Conservation (phyloP, 1,140 invertebrate species). For the Chlorops oryzae region DNA sequence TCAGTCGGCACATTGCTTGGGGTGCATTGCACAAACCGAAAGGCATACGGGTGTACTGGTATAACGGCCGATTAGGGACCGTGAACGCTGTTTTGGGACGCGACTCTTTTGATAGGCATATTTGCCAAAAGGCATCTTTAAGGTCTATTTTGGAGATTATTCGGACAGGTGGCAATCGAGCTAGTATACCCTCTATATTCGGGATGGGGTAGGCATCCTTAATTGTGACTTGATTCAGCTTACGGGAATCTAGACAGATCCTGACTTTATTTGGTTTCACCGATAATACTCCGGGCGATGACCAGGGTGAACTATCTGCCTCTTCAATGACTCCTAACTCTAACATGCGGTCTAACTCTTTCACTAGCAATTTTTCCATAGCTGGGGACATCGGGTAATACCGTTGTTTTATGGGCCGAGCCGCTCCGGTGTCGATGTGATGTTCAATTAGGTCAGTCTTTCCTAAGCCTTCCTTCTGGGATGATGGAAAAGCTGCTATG, state of each 20-base stretch:
- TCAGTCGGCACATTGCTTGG: background rate
- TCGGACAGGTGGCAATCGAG: constrained; percentile 10
- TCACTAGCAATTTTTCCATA: constrained; percentile 15
- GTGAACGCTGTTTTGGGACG: too few relatives aligned
- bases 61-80: constrained; percentile 7
- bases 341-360: constrained; percentile 16
- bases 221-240: constrained; percentile 8
- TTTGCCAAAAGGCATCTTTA: constrained; percentile 13
- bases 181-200: constrained; percentile 10
- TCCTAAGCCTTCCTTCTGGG: background rate
- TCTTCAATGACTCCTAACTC: constrained; percentile 16
- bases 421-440: background rate
- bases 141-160: constrained; percentile 7
- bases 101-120: too few relatives aligned
- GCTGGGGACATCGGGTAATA: constrained; percentile 15
- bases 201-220: constrained; percentile 13
- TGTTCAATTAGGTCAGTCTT: background rate
- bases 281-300: constrained; percentile 9
- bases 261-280: constrained; percentile 9
- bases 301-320: constrained; percentile 16
- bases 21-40: constrained; percentile 3
- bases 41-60: constrained; percentile 8
- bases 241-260: constrained; percentile 10
- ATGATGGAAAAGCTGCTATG: constrained; percentile 4
- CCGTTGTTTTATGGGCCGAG: constrained; percentile 3